These are phyloP conservation scores for Urocitellus parryii DNA, from an alignment of 2,113 vertebrate species.

Conservation along the genomic window DNA sequence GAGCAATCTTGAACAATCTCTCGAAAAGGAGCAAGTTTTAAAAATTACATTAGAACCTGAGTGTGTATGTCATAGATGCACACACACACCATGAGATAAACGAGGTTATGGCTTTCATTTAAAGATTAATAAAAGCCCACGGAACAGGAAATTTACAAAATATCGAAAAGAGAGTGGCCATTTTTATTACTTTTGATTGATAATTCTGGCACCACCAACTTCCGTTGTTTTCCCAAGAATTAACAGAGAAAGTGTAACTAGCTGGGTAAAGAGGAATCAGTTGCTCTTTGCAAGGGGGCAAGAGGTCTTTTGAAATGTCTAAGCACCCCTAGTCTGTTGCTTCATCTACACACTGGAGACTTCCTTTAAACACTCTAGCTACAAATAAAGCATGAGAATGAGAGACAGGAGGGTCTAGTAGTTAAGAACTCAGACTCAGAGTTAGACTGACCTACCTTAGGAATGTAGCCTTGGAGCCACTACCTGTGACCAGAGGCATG, in stretches of 20 bases:
- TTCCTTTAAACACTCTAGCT: background rate
- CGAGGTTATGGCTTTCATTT: background rate
- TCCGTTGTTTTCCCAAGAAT: background rate
- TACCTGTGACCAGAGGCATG: background rate
- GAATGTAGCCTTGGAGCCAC: background rate
- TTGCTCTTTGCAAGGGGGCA: background rate
- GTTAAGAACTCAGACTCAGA: background rate
- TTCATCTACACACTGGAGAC: background rate
- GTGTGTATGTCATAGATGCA: background rate
- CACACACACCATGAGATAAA: background rate
- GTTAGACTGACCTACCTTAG: background rate
- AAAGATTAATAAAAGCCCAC: constrained; percentile 14
- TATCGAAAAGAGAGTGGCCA: background rate
- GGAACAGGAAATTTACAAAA: constrained; percentile 28
- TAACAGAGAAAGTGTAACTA: constrained; percentile 11
- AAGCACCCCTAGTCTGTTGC: background rate
- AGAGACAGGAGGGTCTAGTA: background rate
- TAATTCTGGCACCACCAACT: background rate
- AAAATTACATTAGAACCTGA: background rate
- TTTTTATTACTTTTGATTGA: background rate
- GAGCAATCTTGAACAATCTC: background rate
- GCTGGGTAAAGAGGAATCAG: background rate
- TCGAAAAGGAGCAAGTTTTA: constrained; percentile 9
- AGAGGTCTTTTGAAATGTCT: constrained; percentile 15
- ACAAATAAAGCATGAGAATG: background rate